Evolutionary conservation across 2,113 vertebrate genomes (phyloP), one percentile per base, ranked within the genome.

Genomic region (Kryptolebias marmoratus): DNA sequence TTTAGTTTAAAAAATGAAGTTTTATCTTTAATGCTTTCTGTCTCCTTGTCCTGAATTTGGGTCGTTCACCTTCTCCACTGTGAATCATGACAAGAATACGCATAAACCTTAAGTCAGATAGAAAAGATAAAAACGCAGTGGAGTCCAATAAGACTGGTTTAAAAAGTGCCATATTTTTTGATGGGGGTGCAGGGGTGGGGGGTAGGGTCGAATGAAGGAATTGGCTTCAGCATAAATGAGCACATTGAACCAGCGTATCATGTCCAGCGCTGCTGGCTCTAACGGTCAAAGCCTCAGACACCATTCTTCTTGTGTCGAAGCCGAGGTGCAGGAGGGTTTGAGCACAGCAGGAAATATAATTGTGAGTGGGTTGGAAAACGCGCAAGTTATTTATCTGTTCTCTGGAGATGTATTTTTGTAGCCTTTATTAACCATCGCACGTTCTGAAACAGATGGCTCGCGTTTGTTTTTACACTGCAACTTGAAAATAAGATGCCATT

Each of bases 361-460:
- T 42, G 39, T 42, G 39, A 42, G 39, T 42, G 39, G 39, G 39
- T 10, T 42, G 39, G 39, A 42, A 79, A 76, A 64, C 63, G 32
- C 13, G 57, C 70, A 53, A 42, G 60, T 71, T 42, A 70, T 69
- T 64, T 42, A 58, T 78, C 71, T 81, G 68, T 82, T 84, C 70
- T 73, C 73, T 54, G 60, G 50, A 87, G 80, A 69, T 68, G 79
- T 75, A 83, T 83, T 86, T 81, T 78, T 81, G 64, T 64, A 71
- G 80, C 57, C 72, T 75, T 68, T 79, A 86, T 85, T 89, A 82
- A 82, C 8, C 39, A 42, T 42, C 71, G 83, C 76, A 79, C 74
- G 80, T 77, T 76, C 71, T 12, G 12, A 77, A 42, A 64, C 59
- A 66, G 65, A 76, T 60, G 67, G 32, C 64, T 81, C 31, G 61